Conservation (phyloP, 1,140 invertebrate genomes). For the Olivierus martensii region DNA sequence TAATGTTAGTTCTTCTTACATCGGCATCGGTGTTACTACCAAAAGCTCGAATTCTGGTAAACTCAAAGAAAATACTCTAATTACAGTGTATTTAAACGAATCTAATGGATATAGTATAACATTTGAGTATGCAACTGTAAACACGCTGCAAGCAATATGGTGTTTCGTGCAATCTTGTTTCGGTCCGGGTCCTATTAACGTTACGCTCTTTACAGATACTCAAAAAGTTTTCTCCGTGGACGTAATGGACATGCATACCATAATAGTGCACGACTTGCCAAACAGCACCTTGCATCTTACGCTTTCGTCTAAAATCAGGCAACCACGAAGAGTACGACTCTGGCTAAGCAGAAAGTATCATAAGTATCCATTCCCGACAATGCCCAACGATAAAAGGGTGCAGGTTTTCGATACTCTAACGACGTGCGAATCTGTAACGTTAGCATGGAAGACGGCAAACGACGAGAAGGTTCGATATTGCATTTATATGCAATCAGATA, state of each 20-base stretch:
- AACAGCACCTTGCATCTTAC: constrained; percentile 4
- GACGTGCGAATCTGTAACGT: constrained; percentile 24
- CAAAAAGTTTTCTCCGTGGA: constrained; percentile 14
- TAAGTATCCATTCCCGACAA: constrained; percentile 21
- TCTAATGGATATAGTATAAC: constrained; percentile 2
- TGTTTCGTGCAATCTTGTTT: constrained; percentile 16
- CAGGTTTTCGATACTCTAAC: constrained; percentile 21
- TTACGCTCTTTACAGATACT: constrained; percentile 6
- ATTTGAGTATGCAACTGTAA: constrained; percentile 1
- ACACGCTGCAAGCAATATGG: not conserved
- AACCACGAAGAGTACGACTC: constrained; percentile 5
- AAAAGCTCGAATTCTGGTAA: not conserved
- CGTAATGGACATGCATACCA: constrained; percentile 18
- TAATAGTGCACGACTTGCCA: constrained; percentile 11
- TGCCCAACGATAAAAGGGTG: constrained; percentile 24
- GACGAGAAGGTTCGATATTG: constrained; percentile 28
- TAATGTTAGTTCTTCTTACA: constrained; percentile 23
- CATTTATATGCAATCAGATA: constrained; percentile 24
- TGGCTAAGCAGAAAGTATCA: constrained; percentile 16
- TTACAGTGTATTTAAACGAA: constrained; percentile 4
- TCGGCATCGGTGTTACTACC: constrained; percentile 20
- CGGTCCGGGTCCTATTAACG: constrained; percentile 17
- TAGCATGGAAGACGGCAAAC: constrained; percentile 24
- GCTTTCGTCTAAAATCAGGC: constrained; percentile 18
- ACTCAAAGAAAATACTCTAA: constrained; percentile 3